phyloP scores from a whole-genome alignment of 2,797 vertebrate genomes.

The Channallabes apus region DNA sequence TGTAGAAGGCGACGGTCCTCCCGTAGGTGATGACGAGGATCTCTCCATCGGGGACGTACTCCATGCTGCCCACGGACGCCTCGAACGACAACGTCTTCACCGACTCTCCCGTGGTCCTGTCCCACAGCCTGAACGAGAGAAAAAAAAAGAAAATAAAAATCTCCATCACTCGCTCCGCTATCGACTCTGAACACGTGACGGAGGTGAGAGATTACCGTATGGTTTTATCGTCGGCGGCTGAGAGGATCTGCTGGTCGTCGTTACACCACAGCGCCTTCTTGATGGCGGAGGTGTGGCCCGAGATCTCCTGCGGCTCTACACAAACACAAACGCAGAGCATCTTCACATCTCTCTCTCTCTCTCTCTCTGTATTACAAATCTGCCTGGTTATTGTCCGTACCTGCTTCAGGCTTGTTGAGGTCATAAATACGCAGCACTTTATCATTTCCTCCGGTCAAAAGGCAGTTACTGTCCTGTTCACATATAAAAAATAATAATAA shows the following conservation, averaged over 20 bases:
- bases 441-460: slow-evolving; percentile 94
- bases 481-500: neutral
- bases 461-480: slow-evolving; percentile 89
- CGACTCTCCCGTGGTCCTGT: slow-evolving; percentile 83
- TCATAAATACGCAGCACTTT: slow-evolving; percentile 95
- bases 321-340: neutral
- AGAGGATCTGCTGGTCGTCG: slow-evolving; percentile 91
- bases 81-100: slow-evolving; percentile 88
- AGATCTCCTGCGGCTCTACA: slow-evolving; percentile 86
- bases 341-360: neutral
- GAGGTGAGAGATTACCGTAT: slow-evolving; percentile 78
- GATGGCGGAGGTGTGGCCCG: slow-evolving; percentile 93
- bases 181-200: neutral
- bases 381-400: slow-evolving; percentile 61
- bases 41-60: slow-evolving; percentile 90
- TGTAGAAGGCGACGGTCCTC: slow-evolving; percentile 91
- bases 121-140: slow-evolving; percentile 81
- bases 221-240: slow-evolving; percentile 93
- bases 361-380: neutral
- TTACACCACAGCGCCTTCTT: slow-evolving; percentile 97
- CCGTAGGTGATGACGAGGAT: slow-evolving; percentile 93
- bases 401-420: slow-evolving; percentile 88
- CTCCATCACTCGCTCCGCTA: neutral
- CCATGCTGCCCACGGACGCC: slow-evolving; percentile 95
- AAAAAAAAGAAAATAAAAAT: neutral